Evolutionary conservation across 2,113 vertebrate species (phyloP), one percentile per base, ranked within the genome.

Genomic region (Xiphophorus hellerii): DNA sequence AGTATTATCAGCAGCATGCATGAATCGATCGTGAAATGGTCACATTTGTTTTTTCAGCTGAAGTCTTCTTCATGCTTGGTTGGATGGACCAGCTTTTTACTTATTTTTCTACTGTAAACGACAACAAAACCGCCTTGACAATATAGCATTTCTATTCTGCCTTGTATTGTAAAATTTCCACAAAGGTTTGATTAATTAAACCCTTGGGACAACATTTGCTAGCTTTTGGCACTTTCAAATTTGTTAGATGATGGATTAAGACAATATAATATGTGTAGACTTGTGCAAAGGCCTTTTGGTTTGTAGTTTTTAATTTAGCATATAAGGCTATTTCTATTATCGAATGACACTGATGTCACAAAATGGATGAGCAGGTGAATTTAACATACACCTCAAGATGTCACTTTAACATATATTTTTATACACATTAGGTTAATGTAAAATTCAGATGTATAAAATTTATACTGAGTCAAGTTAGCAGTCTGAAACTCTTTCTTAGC

Each of bases 361-460:
- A 30, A 64, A n/a, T 20, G 27, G 27, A 27, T 73, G 12, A 54
- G 25, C 72, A 54, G 29, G 35, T 74, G 7, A 58, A 66, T 28
- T 35, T 11, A 39, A 20, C 58, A 25, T n/a, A 60, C 54, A 51
- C 29, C 62, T 15, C 44, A 66, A 74, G 44, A 74, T 74, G 73
- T 74, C 44, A 60, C 27, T 74, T 74, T 66, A 35, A 37, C 62
- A 73, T 31, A 31, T 44, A 54, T 54, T 33, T 73, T 65, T 64
- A 4, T 71, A 71, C 33, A 20, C 7, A 61, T 61, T 61, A 27
- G 27, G 35, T 1, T 13, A 35, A 60, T 71, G 51, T 71, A 71
- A 48, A 37, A 58, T 58, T 58, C 51, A 58, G 20, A 48, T 5
- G 28, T 69, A 44, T 29, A 51, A 20, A 69, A 20, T 51, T 69